Evolutionary conservation across 2,797 vertebrate genomes (phyloP).

Genomic region (Tapirus indicus): DNA sequence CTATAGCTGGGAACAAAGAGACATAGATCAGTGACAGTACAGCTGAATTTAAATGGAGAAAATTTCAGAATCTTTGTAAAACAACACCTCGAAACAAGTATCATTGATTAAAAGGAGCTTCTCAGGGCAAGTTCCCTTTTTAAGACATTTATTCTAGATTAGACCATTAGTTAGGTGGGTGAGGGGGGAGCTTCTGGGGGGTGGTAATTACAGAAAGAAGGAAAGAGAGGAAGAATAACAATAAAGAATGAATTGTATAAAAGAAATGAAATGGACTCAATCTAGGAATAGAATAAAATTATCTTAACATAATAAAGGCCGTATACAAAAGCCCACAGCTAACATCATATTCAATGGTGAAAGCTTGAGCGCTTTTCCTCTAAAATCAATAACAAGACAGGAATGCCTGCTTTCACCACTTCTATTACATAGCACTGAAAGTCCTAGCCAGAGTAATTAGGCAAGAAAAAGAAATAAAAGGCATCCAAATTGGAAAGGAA

Average conservation of each 20-base stretch:
- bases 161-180: background rate
- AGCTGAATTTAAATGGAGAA: background rate
- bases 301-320: background rate
- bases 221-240: background rate
- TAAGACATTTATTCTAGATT: conserved; percentile 7
- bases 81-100: background rate
- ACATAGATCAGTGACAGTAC: background rate
- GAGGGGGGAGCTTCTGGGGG: too few species aligned
- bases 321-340: background rate
- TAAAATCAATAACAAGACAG: background rate
- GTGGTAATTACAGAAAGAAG: background rate
- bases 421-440: background rate
- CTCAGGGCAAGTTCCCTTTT: background rate
- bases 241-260: background rate
- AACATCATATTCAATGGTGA: background rate
- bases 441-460: background rate
- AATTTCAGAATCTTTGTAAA: background rate
- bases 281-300: background rate
- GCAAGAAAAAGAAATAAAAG: background rate
- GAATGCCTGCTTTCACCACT: background rate
- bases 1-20: background rate
- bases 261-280: background rate
- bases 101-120: conserved; percentile 27
- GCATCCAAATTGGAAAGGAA: background rate
- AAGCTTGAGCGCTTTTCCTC: background rate